Conservation (phyloP, 2,113 vertebrate genomes). For the Leiothrix lutea region DNA sequence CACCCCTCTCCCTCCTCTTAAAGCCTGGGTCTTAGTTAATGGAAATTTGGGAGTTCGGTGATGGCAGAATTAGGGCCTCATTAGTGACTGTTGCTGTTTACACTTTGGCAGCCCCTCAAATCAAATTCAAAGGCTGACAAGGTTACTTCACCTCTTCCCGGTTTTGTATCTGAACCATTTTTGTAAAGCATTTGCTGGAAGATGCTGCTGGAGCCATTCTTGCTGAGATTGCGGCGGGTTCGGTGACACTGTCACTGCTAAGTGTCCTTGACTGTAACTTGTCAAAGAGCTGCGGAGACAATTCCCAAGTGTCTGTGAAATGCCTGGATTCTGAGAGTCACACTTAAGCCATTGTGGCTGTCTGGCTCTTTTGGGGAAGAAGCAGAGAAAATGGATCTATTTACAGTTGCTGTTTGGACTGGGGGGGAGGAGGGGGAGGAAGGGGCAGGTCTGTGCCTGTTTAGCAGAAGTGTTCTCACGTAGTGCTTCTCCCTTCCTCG, state of each 20-base stretch:
- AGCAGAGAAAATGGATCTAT: neutral
- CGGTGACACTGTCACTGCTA: neutral
- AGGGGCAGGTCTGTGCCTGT: neutral
- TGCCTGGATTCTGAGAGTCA: neutral
- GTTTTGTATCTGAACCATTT: neutral
- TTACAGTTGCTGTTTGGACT: neutral
- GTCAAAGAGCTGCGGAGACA: neutral
- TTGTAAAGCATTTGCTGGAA: neutral
- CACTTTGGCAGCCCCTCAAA: slow-evolving; percentile 24
- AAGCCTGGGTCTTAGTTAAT: neutral
- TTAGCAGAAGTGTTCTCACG: neutral
- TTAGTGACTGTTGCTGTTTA: slow-evolving; percentile 43
- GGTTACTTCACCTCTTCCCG: neutral
- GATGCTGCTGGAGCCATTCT: neutral
- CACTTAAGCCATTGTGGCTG: neutral
- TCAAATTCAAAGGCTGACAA: neutral
- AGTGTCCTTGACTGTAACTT: slow-evolving; percentile 45
- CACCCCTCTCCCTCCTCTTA: neutral
- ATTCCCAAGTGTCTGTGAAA: neutral
- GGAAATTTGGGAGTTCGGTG: slow-evolving; percentile 1
- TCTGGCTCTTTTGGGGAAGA: neutral
- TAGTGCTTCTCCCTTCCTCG: neutral
- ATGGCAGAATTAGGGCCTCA: slow-evolving; percentile 19
- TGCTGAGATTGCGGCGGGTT: neutral
- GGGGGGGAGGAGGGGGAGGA: neutral